Evolutionary conservation across 1,140 invertebrate species (phyloP).

Genomic region (Sycobia sp.): DNA sequence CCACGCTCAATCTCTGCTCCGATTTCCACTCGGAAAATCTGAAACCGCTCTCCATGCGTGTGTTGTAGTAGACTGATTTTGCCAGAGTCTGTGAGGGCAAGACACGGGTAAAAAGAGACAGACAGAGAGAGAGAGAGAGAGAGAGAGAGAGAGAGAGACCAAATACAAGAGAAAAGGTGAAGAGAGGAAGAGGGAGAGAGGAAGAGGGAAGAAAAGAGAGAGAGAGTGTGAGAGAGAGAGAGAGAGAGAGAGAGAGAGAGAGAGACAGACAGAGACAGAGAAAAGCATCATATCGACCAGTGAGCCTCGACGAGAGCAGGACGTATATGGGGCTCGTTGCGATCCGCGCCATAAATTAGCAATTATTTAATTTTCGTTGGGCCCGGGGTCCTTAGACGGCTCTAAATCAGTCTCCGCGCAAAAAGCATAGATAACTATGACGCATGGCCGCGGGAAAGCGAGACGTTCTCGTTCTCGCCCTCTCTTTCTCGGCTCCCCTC

Average conservation of each 20-base stretch:
- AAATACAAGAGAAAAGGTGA: no score
- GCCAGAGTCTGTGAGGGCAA: not conserved
- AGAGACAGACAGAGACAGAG: conserved; percentile 27
- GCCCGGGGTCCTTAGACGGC: conserved; percentile 62
- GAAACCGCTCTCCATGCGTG: conserved; percentile 8
- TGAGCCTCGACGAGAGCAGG: conserved; percentile 19
- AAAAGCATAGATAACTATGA: conserved; percentile 65
- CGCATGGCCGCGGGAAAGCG: conserved; percentile 59
- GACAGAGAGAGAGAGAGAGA: not conserved
- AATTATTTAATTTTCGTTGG: conserved; percentile 64
- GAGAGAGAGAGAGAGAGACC: conserved; percentile 23
- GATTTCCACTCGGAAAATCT: conserved; percentile 11
- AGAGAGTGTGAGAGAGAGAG: not conserved
- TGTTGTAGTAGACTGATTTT: no score
- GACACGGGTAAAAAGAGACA: not conserved
- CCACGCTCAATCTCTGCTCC: no score
- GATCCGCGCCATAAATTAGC: conserved; percentile 63
- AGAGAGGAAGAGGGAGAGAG: no score
- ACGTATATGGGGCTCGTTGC: conserved; percentile 33
- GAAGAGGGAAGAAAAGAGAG: no score
- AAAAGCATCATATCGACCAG: conserved; percentile 43
- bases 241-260: conserved; percentile 10
- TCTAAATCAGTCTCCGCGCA: conserved; percentile 63
- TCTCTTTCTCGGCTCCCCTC: not conserved
- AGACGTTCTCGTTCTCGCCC: conserved; percentile 36